Evolutionary conservation across 1,140 invertebrate species (phyloP).

Genomic region (Chionoecetes opilio): DNA sequence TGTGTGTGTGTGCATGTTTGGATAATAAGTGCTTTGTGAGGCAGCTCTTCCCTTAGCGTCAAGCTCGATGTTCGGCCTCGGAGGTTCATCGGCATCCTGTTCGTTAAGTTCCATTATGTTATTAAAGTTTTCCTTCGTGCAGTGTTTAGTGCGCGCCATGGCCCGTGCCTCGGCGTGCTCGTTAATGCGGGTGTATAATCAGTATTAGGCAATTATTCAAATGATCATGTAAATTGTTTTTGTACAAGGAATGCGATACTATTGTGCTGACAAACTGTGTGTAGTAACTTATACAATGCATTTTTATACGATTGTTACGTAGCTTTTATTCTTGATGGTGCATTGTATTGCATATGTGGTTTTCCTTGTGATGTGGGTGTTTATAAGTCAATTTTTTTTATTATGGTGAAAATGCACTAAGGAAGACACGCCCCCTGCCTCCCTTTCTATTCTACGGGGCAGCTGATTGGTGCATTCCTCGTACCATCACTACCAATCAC

Average conservation of each 20-base stretch:
- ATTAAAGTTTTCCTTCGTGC: background rate
- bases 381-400: no score
- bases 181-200: conserved; percentile 2
- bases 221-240: conserved; percentile 19
- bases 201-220: background rate
- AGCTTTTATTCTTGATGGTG: no score
- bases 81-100: background rate
- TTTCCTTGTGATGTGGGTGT: no score
- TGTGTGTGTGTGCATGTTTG: background rate
- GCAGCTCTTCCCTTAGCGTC: background rate
- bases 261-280: no score
- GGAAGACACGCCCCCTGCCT: no score
- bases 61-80: background rate
- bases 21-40: background rate
- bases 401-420: no score
- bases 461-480: no score
- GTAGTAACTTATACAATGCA: no score
- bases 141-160: background rate
- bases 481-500: no score
- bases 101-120: background rate
- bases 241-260: background rate
- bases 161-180: background rate
- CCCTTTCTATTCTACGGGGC: no score
- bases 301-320: no score
- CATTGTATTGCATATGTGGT: no score